Conservation (phyloP, 1,140 invertebrate genomes). For the Atopsyche davidsoni region DNA sequence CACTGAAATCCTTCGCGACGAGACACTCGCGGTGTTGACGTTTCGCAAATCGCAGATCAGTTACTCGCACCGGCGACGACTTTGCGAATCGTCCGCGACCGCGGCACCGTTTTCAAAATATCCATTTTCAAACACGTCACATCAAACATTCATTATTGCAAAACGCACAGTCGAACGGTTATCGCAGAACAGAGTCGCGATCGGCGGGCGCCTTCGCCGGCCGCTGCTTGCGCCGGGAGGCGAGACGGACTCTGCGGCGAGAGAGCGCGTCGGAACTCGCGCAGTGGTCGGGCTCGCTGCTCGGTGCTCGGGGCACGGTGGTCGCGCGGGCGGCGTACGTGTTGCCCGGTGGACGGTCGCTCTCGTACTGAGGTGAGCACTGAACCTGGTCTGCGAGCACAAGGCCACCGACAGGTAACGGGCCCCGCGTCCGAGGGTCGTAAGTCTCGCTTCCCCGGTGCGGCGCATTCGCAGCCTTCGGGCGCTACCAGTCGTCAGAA, state of each 20-base stretch:
- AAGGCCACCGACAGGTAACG: constrained; percentile 28
- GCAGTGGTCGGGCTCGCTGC: constrained; percentile 12
- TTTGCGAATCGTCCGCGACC: not conserved
- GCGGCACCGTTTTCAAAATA: not conserved
- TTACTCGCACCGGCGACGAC: not conserved
- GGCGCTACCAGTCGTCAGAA: constrained; percentile 10
- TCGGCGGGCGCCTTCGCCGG: not conserved
- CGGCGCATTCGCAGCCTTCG: constrained; percentile 11
- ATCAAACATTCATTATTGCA: too few species aligned
- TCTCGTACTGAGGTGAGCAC: constrained; percentile 21
- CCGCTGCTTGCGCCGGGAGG: not conserved
- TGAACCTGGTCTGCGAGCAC: constrained; percentile 16
- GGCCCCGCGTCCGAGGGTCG: constrained; percentile 5
- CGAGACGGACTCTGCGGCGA: not conserved
- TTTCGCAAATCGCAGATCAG: too few species aligned
- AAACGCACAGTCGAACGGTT: too few species aligned
- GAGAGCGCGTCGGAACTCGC: not conserved
- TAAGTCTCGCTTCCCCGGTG: constrained; percentile 1
- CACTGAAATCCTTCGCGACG: not conserved
- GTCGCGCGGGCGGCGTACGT: constrained; percentile 10
- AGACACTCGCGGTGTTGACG: not conserved
- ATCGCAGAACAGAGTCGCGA: too few species aligned
- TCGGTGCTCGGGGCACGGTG: constrained; percentile 9
- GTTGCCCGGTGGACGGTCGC: constrained; percentile 11
- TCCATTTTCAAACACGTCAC: not conserved